These are phyloP conservation scores for Apodemia hepburni DNA, from an alignment of 2,888 invertebrate species.

Conservation along the genomic window DNA sequence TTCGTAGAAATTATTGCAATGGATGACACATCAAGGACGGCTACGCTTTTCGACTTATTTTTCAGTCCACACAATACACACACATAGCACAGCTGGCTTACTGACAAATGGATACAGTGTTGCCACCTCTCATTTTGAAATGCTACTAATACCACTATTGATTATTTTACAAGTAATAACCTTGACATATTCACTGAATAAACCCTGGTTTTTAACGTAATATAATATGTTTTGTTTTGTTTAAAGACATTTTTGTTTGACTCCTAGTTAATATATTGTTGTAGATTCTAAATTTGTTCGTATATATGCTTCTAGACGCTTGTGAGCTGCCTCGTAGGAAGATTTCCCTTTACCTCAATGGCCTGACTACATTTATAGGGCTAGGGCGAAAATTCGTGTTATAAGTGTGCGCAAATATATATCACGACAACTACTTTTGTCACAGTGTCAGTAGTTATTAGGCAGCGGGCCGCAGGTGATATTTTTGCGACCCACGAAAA, in stretches of 20 bases:
- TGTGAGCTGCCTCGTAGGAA: not conserved
- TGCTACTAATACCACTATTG: constrained; percentile 30
- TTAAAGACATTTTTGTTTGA: not conserved
- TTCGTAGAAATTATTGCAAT: constrained; percentile 59
- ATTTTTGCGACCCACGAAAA: too few species aligned
- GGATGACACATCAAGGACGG: constrained; percentile 77
- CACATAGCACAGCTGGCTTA: constrained; percentile 67
- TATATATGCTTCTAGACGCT: not conserved
- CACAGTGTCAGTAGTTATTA: too few species aligned
- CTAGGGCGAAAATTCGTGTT: too few species aligned
- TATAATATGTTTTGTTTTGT: not conserved
- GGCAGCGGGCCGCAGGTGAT: too few species aligned
- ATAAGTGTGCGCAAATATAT: too few species aligned
- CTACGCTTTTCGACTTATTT: constrained; percentile 62
- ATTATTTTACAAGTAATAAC: constrained; percentile 23
- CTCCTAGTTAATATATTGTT: not conserved
- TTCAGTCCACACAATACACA: constrained; percentile 57
- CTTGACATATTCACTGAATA: constrained; percentile 1
- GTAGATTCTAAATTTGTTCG: not conserved
- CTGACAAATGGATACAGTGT: constrained; percentile 59
- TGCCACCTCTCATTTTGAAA: constrained; percentile 43
- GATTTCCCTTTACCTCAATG: too few species aligned
- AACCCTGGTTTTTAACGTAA: not conserved
- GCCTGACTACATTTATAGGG: too few species aligned
- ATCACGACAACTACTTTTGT: too few species aligned